Base-by-base conservation (phyloP, 2,797 vertebrate species). In the Takifugu ocellatus region DNA sequence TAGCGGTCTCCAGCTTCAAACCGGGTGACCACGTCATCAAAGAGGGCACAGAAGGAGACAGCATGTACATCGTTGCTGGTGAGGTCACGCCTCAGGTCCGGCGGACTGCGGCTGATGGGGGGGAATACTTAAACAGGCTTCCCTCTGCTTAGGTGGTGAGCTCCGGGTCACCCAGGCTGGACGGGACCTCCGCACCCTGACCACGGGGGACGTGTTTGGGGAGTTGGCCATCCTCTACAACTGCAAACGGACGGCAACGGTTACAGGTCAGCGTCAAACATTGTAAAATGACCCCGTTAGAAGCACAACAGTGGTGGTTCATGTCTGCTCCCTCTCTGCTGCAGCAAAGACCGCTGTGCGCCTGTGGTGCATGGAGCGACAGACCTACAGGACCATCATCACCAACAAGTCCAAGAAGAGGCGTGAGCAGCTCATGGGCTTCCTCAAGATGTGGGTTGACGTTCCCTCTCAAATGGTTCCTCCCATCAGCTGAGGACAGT, bases 61-160 rank as follows among this genome's bases (percentile, higher is more conserved):
- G 88, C 80, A 88, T 93, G 91, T 93, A 91, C 84, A 92, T 94
- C 2, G 91, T 94, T 15, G 92, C 91, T 87, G 91, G 93, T 88
- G 42, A 25, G 79, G 36, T 14, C 36, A 1, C 36, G 36, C 36
- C 3, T 39, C 36, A 12, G 11, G 36, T 39, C 12, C 2, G 31
- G 3, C 1, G 31, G 31, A 7, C 31, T 33, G 31, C 31, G 14
- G 36, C 36, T 39, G 36, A 14, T 3, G 36, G 12, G 11, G 11
- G 36, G 36, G 12, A 3, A 12, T 14, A 12, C 12, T 14, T 39
- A 14, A 39, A 14, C 12, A 14, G 12, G 11, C 36, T 14, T 4
- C 43, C 24, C 17, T 33, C 25, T 10, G 49, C 47, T 25, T 51
- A 94, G 93, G 58, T 17, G 93, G 93, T 0, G 90, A 92, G 56